Base-by-base conservation (phyloP, 2,113 vertebrate species). In the Nycticebus coucang region DNA sequence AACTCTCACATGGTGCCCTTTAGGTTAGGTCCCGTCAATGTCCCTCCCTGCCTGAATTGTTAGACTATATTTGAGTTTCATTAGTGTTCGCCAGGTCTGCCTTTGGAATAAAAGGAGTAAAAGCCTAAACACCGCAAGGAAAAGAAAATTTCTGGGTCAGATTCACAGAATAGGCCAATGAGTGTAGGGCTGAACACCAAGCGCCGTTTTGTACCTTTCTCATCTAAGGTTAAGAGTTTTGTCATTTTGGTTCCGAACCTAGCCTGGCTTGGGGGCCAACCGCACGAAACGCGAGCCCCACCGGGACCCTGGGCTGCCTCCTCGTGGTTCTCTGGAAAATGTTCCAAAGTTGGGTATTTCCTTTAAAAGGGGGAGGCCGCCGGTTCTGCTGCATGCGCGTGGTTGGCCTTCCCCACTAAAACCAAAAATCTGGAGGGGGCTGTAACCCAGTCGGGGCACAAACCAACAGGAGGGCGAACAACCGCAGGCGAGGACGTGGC, bases 401-500 rank as follows among this genome's bases (percentile, higher is more conserved):
- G 68, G n/a, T 0, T 14, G 19, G 15, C 53, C 24, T 69, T 62
- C 30, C 62, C 55, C 11, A n/a, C 91, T 24, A 15, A n/a, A 6
- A 66, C 12, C 11, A 68, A 50, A 30, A 35, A 28, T 37, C 15
- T n/a, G 37, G 41, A 77, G 12, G 12, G 12, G 6, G 45, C 26
- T 6, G 14, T 4, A 41, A 35, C 17, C 9, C 7, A 35, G 45
- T 33, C 35, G 55, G n/a, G 26, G 1, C 14, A 24, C 62, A 60
- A 19, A 37, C 41, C 60, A 26, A 64, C 19, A 21, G 17, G 30
- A 55, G 26, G 1, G 35, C 13, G 0, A 4, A 69, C 26, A 10
- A 5, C 15, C 7, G 24, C 1, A 0, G 14, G 22, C 5, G 28
- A 28, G 33, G 7, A 7, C 10, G 7, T 5, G 41, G 37, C 3